Evolutionary conservation across 2,113 vertebrate genomes (phyloP).

Genomic region (Sinocyclocheilus rhinocerous): DNA sequence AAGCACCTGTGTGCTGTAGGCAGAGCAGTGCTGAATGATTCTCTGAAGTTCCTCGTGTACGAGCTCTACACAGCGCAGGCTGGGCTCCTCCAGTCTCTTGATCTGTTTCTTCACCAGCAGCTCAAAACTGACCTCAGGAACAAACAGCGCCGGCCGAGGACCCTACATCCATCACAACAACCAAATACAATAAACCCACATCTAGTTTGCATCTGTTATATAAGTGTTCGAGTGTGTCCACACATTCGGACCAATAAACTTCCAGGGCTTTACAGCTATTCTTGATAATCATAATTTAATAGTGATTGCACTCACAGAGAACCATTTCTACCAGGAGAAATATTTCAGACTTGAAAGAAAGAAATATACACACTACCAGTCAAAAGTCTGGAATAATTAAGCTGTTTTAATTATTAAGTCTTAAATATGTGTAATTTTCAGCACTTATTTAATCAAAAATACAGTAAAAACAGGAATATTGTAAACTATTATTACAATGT

Average conservation of each 20-base stretch:
- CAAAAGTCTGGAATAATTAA: background rate
- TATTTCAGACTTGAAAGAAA: background rate
- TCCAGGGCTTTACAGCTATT: no score
- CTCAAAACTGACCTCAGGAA: constrained; percentile 82
- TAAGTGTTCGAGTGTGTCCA: no score
- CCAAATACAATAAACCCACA: background rate
- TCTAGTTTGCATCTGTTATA: background rate
- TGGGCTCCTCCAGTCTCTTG: constrained; percentile 81
- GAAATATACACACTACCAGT: background rate
- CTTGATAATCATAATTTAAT: no score
- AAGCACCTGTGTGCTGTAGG: constrained; percentile 78
- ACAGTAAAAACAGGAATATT: background rate
- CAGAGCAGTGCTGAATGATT: constrained; percentile 82
- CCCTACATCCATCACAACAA: constrained; percentile 66
- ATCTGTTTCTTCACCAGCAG: constrained; percentile 83
- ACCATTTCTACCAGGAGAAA: no score
- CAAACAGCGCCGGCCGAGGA: constrained; percentile 79
- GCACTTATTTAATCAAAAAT: background rate
- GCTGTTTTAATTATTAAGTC: background rate
- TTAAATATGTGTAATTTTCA: background rate
- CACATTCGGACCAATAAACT: no score
- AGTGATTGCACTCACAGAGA: no score
- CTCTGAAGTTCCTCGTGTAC: constrained; percentile 83
- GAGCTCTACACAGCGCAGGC: constrained; percentile 81
- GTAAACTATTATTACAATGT: background rate